phyloP scores from a whole-genome alignment of 2,113 vertebrate species.

The Brachirus orientalis region DNA sequence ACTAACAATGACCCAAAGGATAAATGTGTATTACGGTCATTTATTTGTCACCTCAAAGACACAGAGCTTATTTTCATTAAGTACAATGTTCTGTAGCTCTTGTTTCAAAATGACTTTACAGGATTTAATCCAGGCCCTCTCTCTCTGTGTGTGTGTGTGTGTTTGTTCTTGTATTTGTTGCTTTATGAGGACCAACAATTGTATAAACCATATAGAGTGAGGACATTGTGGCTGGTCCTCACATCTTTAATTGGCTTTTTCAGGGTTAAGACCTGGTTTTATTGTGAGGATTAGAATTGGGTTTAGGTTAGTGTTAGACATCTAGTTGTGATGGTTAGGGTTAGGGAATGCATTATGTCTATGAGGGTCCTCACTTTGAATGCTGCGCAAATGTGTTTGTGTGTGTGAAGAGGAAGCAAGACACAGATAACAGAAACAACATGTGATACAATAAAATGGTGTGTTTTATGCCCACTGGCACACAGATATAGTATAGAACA shows the following conservation, averaged over 20 bases:
- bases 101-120: constrained; percentile 62
- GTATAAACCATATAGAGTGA: too few species aligned
- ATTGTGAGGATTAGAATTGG: too few species aligned
- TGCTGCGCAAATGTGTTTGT: too few species aligned
- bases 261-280: too few species aligned
- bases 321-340: too few species aligned
- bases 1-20: constrained; percentile 12
- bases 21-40: constrained; percentile 1
- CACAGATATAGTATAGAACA: constrained; percentile 60
- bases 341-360: too few species aligned
- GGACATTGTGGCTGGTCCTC: too few species aligned
- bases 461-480: constrained; percentile 73
- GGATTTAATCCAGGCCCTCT: constrained; percentile 57
- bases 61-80: neutral
- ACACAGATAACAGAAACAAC: constrained; percentile 37
- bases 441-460: constrained; percentile 67
- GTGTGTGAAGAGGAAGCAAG: constrained; percentile 43
- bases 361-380: too few species aligned
- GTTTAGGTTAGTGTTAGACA: too few species aligned
- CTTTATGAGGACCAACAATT: too few species aligned
- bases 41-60: constrained; percentile 48
- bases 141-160: constrained; percentile 4
- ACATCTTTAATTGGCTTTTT: too few species aligned
- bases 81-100: constrained; percentile 17
- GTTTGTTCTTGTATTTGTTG: too few species aligned